Conservation (phyloP, 2,797 vertebrate species). For the Sebastes nivosus region DNA sequence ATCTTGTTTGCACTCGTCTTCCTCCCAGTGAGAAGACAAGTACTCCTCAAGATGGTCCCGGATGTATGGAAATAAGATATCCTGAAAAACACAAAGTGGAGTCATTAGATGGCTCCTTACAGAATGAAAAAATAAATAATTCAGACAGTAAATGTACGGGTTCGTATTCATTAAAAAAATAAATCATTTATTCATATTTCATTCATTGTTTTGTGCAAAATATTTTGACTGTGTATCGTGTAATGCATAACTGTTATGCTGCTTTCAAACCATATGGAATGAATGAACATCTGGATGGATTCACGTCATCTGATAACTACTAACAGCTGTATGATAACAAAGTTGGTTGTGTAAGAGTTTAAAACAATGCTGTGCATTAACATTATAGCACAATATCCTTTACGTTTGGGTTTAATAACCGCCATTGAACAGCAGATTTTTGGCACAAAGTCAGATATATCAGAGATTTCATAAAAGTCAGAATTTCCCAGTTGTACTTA, state of each 20-base stretch:
- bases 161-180: background rate
- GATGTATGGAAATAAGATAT: slow-evolving; percentile 94
- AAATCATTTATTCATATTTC: background rate
- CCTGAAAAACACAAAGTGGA: slow-evolving; percentile 75
- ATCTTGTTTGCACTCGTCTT: slow-evolving; percentile 95
- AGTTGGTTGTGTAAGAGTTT: no score
- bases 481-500: no score
- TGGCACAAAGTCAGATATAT: no score
- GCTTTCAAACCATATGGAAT: background rate
- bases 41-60: slow-evolving; percentile 92
- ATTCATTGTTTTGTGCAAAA: background rate
- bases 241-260: background rate
- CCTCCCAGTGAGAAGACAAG: slow-evolving; percentile 91
- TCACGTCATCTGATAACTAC: background rate
- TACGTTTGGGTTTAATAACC: background rate
- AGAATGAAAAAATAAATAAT: background rate
- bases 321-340: background rate
- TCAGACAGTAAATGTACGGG: background rate
- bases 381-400: fast-evolving
- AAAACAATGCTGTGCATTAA: background rate
- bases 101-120: background rate
- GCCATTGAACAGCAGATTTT: no score
- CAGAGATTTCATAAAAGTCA: background rate
- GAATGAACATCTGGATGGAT: background rate
- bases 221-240: background rate